Evolutionary conservation across 2,888 invertebrate genomes (phyloP).

Genomic region (Clitarchus hookeri): DNA sequence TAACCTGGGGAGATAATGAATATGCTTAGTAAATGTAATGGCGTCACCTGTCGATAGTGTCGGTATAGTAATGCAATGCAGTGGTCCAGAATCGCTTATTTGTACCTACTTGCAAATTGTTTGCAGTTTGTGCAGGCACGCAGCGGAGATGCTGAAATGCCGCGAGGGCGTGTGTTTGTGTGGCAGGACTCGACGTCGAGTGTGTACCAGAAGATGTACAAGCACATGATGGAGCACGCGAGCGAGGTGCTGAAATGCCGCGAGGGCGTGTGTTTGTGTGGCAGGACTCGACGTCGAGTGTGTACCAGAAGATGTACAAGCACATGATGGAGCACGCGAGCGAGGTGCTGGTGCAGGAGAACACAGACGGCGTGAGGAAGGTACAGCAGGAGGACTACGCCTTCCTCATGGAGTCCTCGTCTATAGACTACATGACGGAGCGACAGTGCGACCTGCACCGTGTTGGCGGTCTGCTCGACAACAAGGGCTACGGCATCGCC

Average conservation of each 20-base stretch:
- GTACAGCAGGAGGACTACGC: slow-evolving; percentile 69
- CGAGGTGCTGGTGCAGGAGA: slow-evolving; percentile 54
- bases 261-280: too few species aligned
- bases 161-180: too few species aligned
- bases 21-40: too few species aligned
- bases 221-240: slow-evolving; percentile 28
- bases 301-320: slow-evolving; percentile 38
- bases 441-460: slow-evolving; percentile 75
- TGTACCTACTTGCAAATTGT: too few species aligned
- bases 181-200: slow-evolving; percentile 38
- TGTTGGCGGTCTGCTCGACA: slow-evolving; percentile 75
- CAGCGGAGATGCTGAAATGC: too few species aligned
- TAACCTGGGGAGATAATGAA: too few species aligned
- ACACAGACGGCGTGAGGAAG: slow-evolving; percentile 57
- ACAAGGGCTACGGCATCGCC: slow-evolving; percentile 86
- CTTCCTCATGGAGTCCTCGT: slow-evolving; percentile 88
- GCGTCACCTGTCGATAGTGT: too few species aligned
- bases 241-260: too few species aligned
- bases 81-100: too few species aligned
- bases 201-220: slow-evolving; percentile 38
- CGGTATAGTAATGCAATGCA: too few species aligned
- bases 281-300: slow-evolving; percentile 38
- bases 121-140: too few species aligned
- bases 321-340: slow-evolving; percentile 46
- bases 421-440: slow-evolving; percentile 83